Percentiles rank a stretch among this genome's conserved stretches.
Conservation (phyloP, 2,113 vertebrate species). For the Scopus umbretta region DNA sequence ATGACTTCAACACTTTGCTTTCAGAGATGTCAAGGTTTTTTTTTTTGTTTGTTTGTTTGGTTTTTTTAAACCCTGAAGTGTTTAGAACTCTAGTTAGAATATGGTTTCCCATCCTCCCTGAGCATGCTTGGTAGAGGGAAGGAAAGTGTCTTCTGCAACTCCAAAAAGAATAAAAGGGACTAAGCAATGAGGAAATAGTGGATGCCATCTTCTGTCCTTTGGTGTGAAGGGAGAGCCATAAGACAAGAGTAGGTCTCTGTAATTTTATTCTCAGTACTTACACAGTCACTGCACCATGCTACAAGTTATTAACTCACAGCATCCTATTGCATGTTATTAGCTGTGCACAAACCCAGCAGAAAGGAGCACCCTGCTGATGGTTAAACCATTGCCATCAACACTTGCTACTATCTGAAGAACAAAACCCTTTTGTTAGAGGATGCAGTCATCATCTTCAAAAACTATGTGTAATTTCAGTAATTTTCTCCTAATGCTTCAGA, state of each 20-base stretch:
- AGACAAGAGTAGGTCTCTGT: background rate
- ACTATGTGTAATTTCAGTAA: background rate
- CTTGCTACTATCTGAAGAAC: background rate
- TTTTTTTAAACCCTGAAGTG: background rate
- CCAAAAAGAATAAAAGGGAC: background rate
- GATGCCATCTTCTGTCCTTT: background rate
- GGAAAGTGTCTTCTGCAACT: background rate
- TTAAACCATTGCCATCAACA: background rate
- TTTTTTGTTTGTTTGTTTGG: background rate
- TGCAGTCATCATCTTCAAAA: constrained; percentile 1
- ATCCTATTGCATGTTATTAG: background rate
- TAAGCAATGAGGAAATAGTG: background rate
- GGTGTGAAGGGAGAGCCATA: background rate
- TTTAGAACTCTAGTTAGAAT: background rate
- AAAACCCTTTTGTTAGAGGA: background rate
- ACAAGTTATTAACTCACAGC: background rate
- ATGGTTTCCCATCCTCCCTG: background rate
- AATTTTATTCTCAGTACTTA: constrained; percentile 33
- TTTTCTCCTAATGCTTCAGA: background rate
- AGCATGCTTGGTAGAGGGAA: background rate
- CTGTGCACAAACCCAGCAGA: constrained; percentile 22
- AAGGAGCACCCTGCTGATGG: background rate
- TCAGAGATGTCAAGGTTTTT: background rate
- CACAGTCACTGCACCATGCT: background rate
- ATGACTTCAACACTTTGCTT: background rate